phyloP scores from a whole-genome alignment of 2,113 vertebrate genomes.

The Osmerus mordax region DNA sequence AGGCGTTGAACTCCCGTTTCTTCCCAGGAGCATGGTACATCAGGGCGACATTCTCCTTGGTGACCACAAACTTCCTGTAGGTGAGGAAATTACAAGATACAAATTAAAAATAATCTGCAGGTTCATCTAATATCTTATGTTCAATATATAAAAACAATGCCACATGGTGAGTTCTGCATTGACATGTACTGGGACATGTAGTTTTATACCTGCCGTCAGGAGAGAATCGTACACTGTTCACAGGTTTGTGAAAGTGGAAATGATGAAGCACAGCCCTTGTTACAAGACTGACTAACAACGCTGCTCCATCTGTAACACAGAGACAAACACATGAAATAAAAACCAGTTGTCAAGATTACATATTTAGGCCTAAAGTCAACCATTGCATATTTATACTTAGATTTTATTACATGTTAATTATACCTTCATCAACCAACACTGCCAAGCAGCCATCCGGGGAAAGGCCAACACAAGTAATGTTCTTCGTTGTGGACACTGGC shows the following conservation, averaged over 20 bases:
- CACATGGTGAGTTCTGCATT: too few species aligned
- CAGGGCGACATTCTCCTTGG: conserved; percentile 87
- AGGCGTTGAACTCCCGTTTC: conserved; percentile 89
- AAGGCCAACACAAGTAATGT: conserved; percentile 85
- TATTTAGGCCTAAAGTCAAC: background rate
- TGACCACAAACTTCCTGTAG: conserved; percentile 86
- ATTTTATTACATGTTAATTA: background rate
- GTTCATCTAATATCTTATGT: too few species aligned
- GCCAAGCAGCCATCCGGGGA: conserved; percentile 87
- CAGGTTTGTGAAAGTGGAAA: conserved; percentile 90
- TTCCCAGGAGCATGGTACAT: conserved; percentile 93
- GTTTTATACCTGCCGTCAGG: conserved; percentile 85
- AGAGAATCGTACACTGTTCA: conserved; percentile 88
- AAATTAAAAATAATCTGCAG: too few species aligned
- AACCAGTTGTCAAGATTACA: background rate
- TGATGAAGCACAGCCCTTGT: conserved; percentile 84
- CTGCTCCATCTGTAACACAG: conserved; percentile 79
- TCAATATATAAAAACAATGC: too few species aligned
- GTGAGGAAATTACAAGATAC: background rate
- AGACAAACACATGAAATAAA: conserved; percentile 2
- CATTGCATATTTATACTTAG: too few species aligned
- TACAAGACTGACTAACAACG: conserved; percentile 84
- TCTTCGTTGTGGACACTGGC: conserved; percentile 82
- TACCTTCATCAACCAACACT: conserved; percentile 91
- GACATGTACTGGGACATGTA: background rate